Conservation (phyloP, 2,888 invertebrate genomes). For the Petrophora chlorosata region DNA sequence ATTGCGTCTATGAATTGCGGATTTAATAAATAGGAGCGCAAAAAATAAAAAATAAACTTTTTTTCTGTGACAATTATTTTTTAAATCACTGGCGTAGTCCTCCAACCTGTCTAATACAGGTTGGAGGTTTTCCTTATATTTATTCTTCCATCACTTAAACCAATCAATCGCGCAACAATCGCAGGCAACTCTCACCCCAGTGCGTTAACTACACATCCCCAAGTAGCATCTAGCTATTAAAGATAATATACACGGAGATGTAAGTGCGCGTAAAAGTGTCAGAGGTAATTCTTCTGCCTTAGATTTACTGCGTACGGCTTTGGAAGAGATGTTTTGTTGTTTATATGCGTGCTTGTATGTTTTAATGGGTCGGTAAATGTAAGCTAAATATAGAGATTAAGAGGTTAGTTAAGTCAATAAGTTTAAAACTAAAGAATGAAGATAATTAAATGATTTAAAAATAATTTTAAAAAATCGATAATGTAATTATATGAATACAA, state of each 20-base stretch:
- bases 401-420: conserved; percentile 8
- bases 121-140: too few relatives aligned
- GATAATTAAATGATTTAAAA: too few relatives aligned
- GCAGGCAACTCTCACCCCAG: conserved; percentile 11
- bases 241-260: conserved; percentile 55
- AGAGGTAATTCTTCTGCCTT: conserved; percentile 50
- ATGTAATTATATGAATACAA: too few relatives aligned
- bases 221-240: conserved; percentile 60
- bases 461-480: too few relatives aligned
- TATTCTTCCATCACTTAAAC: neutral
- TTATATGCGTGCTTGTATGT: conserved; percentile 27
- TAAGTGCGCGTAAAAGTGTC: conserved; percentile 64
- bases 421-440: neutral
- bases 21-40: too few relatives aligned
- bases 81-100: too few relatives aligned
- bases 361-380: conserved; percentile 31
- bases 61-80: too few relatives aligned
- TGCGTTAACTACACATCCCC: conserved; percentile 47
- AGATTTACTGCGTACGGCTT: conserved; percentile 53
- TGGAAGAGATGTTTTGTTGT: conserved; percentile 42
- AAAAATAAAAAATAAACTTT: too few relatives aligned
- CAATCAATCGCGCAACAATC: conserved; percentile 6
- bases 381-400: conserved; percentile 26
- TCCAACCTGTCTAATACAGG: too few relatives aligned
- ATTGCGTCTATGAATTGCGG: too few relatives aligned